A percentile compares a stretch with the other conserved stretches of the same genome.
phyloP scores from a whole-genome alignment of 1,140 invertebrate genomes.

The Mya arenaria region DNA sequence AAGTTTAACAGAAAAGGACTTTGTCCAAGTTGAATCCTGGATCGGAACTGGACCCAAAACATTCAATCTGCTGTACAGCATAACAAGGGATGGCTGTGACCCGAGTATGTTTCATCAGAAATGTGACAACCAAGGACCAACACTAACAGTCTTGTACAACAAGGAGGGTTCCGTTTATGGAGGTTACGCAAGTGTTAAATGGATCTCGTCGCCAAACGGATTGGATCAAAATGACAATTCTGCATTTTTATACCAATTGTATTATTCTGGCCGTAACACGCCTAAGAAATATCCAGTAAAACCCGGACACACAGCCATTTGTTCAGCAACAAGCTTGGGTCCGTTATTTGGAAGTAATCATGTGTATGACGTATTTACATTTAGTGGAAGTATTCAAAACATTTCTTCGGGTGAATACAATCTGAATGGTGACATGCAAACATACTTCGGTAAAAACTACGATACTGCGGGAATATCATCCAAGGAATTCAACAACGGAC shows the following conservation, averaged over 20 bases:
- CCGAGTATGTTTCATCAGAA: conserved; percentile 49
- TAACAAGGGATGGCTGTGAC: conserved; percentile 41
- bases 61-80: conserved; percentile 54
- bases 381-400: too few relatives aligned
- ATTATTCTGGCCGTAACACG: neutral
- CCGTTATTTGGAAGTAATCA: too few relatives aligned
- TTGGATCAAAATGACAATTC: neutral
- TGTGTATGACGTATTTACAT: too few relatives aligned
- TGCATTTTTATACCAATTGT: neutral
- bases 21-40: conserved; percentile 27
- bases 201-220: conserved; percentile 31
- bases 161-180: conserved; percentile 54
- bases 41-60: conserved; percentile 8
- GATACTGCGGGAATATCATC: neutral
- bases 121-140: conserved; percentile 56
- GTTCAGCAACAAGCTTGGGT: too few relatives aligned
- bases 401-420: neutral
- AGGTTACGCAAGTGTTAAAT: conserved; percentile 49
- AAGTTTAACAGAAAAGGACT: too few relatives aligned
- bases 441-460: neutral
- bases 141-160: conserved; percentile 56
- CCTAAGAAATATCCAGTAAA: neutral
- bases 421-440: neutral
- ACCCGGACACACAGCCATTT: neutral
- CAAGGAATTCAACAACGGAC: neutral